These are phyloP conservation scores for Tachina grossa DNA, from an alignment of 2,888 invertebrate species.

Conservation along the genomic window DNA sequence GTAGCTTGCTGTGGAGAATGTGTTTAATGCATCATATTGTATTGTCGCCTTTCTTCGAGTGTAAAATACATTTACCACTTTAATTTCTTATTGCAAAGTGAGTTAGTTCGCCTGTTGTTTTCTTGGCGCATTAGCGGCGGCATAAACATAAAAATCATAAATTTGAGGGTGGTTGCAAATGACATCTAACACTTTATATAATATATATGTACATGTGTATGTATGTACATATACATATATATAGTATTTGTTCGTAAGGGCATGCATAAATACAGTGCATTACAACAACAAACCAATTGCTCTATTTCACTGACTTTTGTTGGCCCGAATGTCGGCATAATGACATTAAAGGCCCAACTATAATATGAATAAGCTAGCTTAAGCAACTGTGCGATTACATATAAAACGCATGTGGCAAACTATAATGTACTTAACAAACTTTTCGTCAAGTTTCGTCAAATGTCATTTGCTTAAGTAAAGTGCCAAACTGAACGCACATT, in stretches of 20 bases:
- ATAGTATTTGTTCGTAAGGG: not conserved
- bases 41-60: slow-evolving; percentile 4
- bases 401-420: too few species aligned
- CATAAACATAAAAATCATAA: slow-evolving; percentile 50
- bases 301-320: slow-evolving; percentile 33
- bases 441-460: too few species aligned
- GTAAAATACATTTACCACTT: slow-evolving; percentile 3
- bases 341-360: too few species aligned
- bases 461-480: too few species aligned
- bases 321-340: slow-evolving; percentile 1
- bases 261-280: slow-evolving; percentile 45
- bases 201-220: not conserved
- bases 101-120: not conserved
- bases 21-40: too few species aligned
- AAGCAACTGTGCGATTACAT: too few species aligned
- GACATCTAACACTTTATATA: slow-evolving; percentile 17
- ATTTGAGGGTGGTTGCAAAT: slow-evolving; percentile 57
- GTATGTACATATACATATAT: too few species aligned
- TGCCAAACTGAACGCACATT: too few species aligned
- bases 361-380: too few species aligned
- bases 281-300: slow-evolving; percentile 1
- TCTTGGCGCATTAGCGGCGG: slow-evolving; percentile 24
- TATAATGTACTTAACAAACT: too few species aligned
- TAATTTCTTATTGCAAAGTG: slow-evolving; percentile 22
- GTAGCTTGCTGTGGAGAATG: too few species aligned